Base-by-base conservation (phyloP, 2,888 invertebrate genomes). In the Seira sanloemensis region DNA sequence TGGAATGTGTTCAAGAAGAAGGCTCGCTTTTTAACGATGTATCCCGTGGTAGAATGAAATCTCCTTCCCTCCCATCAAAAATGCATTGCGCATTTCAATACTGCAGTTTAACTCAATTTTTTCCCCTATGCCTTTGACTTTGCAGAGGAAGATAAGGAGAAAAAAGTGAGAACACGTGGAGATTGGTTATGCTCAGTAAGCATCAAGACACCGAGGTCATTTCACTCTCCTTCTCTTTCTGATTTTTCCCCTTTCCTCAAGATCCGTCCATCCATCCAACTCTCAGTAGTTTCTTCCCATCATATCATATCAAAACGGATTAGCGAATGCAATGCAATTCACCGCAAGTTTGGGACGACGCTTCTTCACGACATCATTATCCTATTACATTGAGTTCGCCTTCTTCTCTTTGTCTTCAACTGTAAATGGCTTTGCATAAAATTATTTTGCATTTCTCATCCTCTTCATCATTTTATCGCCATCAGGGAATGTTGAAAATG, bases 201-300 rank as follows among this genome's bases (percentile, higher is more conserved):
- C 71, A 74, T 73, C 50, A 46, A 77, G 69, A 67, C 78, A 78
- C 71, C 65, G 78, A 71, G 78, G 78, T 78, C 78, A 71, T 78
- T 78, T 78, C 78, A 71, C 78, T 78, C 78, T 78, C 23, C 18
- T 62, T 9, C 18, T 37, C 5, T 12, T 16, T 65, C 65, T 25
- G 19, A 19, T 71, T 37, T 71, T 18, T 27, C 2, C 4, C 12
- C 21, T 65, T 21, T 7, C n/a, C n/a, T 18, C 46, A n/a, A 68
- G 9, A 25, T 16, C 26, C 12, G 7, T 46, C 46, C 27, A 75
- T 46, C 75, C 66, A 66, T 75, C 66, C 18, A 46, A 26, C 21
- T 19, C 21, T 18, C 27, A 7, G 46, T 46, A 24, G 25, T 18
- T 76, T 25, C 24, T 66, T 46, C 65, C 66, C 72, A 66, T 25